Evolutionary conservation across 2,113 vertebrate species (phyloP), one percentile per base, ranked within the genome.

Genomic region (Daphoenositta chrysoptera): DNA sequence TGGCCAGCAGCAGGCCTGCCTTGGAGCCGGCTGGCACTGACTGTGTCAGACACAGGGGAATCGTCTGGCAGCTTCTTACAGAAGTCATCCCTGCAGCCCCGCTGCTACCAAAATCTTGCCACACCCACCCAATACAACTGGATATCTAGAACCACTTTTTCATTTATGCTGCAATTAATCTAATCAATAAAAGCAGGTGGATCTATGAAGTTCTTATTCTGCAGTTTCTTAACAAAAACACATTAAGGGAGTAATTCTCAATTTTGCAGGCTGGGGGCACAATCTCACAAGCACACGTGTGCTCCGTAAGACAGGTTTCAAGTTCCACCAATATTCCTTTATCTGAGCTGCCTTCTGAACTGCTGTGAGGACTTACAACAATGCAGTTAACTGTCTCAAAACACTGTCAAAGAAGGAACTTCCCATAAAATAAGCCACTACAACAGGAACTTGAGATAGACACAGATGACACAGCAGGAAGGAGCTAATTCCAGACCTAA

Each of bases 271-370:
- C 35, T 2, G 2, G 63, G 18, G 30, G 23, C 33, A 71, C 21
- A 79, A 40, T 56, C 6, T 3, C 30, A 72, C 6, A 72, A 64
- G 11, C 28, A 65, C 9, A 4, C 0, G 0, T 30, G 5, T n/a
- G 8, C 30, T 69, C 7, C 10, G 14, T 11, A 66, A 39, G 42
- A 61, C 16, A 71, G 8, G 7, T 57, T 53, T 87, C 37, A 48
- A 53, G 45, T 79, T 83, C 37, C 30, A 69, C 30, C 13, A 44
- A 51, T n/a, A 77, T 24, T 73, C 37, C 7, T 69, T 86, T 81
- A 53, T 45, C 42, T 37, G 26, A 50, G 19, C 18, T 91, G 18
- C 33, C 28, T 81, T 70, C 58, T 73, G 42, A 91, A 57, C 13
- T 35, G 8, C 20, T 42, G 8, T 35, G 30, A 48, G 8, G 8